Evolutionary conservation across 1,140 invertebrate genomes (phyloP).

Genomic region (Helicoverpa armigera): DNA sequence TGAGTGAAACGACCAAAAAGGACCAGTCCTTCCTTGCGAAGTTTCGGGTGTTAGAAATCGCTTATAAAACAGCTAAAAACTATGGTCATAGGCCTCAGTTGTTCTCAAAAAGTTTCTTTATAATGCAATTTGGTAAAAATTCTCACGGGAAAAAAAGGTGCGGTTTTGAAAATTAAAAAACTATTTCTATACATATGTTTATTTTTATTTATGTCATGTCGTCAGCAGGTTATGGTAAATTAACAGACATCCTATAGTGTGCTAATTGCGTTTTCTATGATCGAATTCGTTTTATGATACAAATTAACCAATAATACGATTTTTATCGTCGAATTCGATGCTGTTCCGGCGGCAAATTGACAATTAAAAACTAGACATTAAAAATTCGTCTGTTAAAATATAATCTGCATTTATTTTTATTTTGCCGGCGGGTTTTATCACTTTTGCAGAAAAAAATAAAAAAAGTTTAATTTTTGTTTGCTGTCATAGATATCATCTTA

Average conservation of each 20-base stretch:
- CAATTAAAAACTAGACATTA: slow-evolving; percentile 1
- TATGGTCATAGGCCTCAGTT: too few species aligned
- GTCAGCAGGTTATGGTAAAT: not conserved
- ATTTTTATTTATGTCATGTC: not conserved
- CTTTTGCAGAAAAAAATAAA: not conserved
- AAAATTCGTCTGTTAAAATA: not conserved
- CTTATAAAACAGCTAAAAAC: too few species aligned
- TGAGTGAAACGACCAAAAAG: too few species aligned
- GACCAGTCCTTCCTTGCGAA: too few species aligned
- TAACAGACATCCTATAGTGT: not conserved
- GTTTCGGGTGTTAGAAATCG: too few species aligned
- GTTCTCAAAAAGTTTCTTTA: too few species aligned
- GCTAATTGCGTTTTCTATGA: slow-evolving; percentile 24
- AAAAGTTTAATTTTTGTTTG: not conserved
- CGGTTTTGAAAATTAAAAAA: not conserved
- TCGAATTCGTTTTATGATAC: slow-evolving; percentile 24
- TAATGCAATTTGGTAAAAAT: too few species aligned
- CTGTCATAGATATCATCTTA: too few species aligned
- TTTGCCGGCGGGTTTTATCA: not conserved
- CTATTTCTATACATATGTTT: not conserved
- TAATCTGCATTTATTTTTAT: not conserved
- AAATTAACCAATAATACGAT: slow-evolving; percentile 32
- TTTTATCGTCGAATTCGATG: not conserved
- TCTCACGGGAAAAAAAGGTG: too few species aligned
- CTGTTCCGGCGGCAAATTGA: slow-evolving; percentile 24